A percentile compares a stretch with the other conserved stretches of the same genome.
Evolutionary conservation across 2,888 invertebrate species (phyloP).

Genomic region (Mythimna impura): DNA sequence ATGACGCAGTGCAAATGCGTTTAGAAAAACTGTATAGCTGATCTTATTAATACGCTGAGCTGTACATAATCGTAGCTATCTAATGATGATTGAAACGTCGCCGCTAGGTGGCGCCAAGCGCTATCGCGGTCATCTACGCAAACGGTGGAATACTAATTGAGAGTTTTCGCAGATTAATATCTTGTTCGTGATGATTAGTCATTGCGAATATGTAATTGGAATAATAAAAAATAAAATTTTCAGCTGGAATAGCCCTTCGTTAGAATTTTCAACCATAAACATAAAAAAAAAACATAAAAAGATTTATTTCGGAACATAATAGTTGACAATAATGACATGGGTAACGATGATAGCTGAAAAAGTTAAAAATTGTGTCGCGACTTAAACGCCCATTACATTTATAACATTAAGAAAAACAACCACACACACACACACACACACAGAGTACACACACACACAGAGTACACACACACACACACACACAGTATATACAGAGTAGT

Average conservation of each 20-base stretch:
- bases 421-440: too few species aligned
- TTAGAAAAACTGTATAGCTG: background rate
- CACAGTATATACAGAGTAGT: too few species aligned
- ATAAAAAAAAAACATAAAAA: too few species aligned
- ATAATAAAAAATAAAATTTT: background rate
- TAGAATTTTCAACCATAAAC: background rate
- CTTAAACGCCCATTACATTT: too few species aligned
- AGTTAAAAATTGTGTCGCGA: too few species aligned
- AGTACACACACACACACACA: too few species aligned
- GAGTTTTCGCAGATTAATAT: slow-evolving; percentile 64
- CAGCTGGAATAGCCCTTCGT: background rate
- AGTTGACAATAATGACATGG: too few species aligned
- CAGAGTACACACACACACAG: too few species aligned
- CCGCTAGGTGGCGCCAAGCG: slow-evolving; percentile 75
- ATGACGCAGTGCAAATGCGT: background rate
- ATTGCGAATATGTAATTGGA: slow-evolving; percentile 5
- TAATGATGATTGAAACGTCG: slow-evolving; percentile 77
- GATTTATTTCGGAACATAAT: too few species aligned
- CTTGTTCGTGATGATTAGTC: slow-evolving; percentile 30
- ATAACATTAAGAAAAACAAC: too few species aligned
- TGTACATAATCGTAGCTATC: slow-evolving; percentile 71
- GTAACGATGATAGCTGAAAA: too few species aligned
- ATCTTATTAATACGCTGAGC: slow-evolving; percentile 33
- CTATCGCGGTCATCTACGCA: slow-evolving; percentile 76
- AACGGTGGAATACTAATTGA: slow-evolving; percentile 79